These are phyloP conservation scores for Taenioides sp. DNA, from an alignment of 2,797 vertebrate genomes.

Conservation along the genomic window DNA sequence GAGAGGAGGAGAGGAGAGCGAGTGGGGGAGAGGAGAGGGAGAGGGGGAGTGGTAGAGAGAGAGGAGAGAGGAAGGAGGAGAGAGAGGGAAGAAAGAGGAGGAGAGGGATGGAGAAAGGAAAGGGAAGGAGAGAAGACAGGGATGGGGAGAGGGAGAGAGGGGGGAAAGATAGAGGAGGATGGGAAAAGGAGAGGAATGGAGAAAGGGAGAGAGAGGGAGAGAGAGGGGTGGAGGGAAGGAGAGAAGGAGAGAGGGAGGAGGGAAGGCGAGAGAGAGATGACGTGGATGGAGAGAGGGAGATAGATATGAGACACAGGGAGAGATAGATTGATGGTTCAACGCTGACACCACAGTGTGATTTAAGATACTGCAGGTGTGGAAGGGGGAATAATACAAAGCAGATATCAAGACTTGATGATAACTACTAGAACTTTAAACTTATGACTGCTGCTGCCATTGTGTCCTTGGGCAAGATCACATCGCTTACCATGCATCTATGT, in stretches of 20 bases:
- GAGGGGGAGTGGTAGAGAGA: too few species aligned
- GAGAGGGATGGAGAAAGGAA: constrained; percentile 20
- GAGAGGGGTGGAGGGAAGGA: constrained; percentile 25
- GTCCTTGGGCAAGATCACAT: not conserved
- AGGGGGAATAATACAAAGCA: constrained; percentile 32
- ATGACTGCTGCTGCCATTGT: not conserved
- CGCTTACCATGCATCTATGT: not conserved
- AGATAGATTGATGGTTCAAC: constrained; percentile 66
- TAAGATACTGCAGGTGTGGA: constrained; percentile 56
- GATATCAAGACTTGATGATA: constrained; percentile 25
- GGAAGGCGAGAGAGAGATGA: too few species aligned
- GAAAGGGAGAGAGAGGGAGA: constrained; percentile 18
- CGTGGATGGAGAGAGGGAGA: constrained; percentile 10
- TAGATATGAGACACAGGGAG: constrained; percentile 34
- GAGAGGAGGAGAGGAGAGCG: constrained; percentile 1
- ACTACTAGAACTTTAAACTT: constrained; percentile 8
- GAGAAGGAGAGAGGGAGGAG: not conserved
- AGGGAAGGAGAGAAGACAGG: constrained; percentile 15
- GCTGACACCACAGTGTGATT: constrained; percentile 55
- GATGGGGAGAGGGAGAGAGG: constrained; percentile 11
- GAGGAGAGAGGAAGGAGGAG: constrained; percentile 1
- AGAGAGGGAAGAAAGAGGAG: constrained; percentile 22
- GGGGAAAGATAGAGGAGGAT: not conserved
- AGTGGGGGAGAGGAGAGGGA: too few species aligned
- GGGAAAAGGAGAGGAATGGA: not conserved